These are phyloP conservation scores for Plebejus anna DNA, from an alignment of 2,888 invertebrate genomes.

Conservation along the genomic window DNA sequence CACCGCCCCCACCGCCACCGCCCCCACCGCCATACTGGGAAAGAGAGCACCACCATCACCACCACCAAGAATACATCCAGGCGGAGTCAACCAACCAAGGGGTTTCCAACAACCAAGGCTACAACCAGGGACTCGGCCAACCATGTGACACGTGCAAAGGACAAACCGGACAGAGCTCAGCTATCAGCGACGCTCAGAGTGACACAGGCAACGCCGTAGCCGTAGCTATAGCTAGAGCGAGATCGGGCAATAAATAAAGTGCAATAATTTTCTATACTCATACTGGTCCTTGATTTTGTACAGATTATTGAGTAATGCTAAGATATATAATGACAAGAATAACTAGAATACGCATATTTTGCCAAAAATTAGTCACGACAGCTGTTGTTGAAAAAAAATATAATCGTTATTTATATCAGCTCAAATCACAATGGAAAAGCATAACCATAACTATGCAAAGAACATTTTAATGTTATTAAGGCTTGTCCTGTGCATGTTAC, in stretches of 20 bases:
- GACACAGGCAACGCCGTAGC: constrained; percentile 48
- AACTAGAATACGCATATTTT: too few species aligned
- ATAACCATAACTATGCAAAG: too few species aligned
- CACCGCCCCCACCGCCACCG: constrained; percentile 37
- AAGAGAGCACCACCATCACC: constrained; percentile 40
- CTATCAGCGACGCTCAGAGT: constrained; percentile 50
- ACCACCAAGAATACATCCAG: constrained; percentile 30
- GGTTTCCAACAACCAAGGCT: not conserved
- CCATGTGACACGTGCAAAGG: constrained; percentile 35
- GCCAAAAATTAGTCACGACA: too few species aligned
- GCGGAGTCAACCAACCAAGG: not conserved
- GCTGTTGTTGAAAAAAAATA: too few species aligned
- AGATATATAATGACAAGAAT: too few species aligned
- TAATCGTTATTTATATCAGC: too few species aligned
- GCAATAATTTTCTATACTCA: not conserved
- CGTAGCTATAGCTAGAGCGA: constrained; percentile 44
- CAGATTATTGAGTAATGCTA: too few species aligned
- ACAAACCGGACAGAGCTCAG: constrained; percentile 39
- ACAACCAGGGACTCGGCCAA: not conserved
- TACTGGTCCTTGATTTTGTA: too few species aligned
- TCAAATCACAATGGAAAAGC: too few species aligned
- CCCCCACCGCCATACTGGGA: constrained; percentile 41
- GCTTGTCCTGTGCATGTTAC: too few species aligned
- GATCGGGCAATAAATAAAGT: constrained; percentile 24
- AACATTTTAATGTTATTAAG: too few species aligned